Evolutionary conservation across 53 echinoderm and acorn worm genomes (phyloP), one percentile per base, ranked within the genome.

Genomic region (Echinometra lucunter): DNA sequence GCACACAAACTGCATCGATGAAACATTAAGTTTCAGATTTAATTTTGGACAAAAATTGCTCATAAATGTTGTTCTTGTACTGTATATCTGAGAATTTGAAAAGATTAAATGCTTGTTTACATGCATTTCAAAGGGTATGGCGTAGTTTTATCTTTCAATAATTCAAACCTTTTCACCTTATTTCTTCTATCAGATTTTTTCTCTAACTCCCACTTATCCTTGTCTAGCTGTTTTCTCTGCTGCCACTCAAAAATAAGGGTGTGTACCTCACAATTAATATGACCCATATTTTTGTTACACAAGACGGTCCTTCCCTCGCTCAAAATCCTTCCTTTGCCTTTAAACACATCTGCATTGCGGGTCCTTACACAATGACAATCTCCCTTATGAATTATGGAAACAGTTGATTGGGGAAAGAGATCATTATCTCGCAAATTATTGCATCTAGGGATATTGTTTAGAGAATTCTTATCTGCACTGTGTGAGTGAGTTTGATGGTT

Each of bases 401-500:
- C 38, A 40, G 78, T 75, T 75, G 38, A 75, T 75, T 75, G 78
- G 34, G 78, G 37, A 18, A 75, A 75, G 42, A 78, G 78, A 78
- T 78, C 42, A 42, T 42, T 38, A 78, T 42, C 78, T 40, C 4
- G 16, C 63, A 63, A 63, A 63, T 63, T 63, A 63, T 63, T 23
- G 63, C 78, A 40, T 78, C 38, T 42, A 42, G 21, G 23, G 78
- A 78, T 38, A 78, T 78, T 78, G 21, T 78, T 78, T 38, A 0
- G 38, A 28, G 40, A 40, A 40, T 38, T 40, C 18, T 75, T 38
- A 40, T 75, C 78, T 38, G 32, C 34, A 11, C 53, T 4, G 53
- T 15, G 56, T 7, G 6, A 3, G 32, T 35, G 19, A 66, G 66
- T 66, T 23, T 35, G 78, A 75, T 19, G 78, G 78, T 75, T 75